Conservation (phyloP, 1,140 invertebrate genomes). For the Odontomachus brunneus region DNA sequence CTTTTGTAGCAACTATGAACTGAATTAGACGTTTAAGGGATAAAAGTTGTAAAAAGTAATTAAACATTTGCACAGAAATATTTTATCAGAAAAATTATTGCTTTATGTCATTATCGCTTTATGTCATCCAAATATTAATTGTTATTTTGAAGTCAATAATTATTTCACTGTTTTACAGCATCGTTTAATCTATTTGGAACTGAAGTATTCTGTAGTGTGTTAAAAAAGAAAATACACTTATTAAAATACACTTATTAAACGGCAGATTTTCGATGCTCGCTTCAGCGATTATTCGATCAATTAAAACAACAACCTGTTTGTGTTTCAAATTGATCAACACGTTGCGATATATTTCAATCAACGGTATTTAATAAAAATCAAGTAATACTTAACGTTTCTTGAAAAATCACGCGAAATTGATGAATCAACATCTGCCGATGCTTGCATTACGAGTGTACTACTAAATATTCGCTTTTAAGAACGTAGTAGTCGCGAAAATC, state of each 20-base stretch:
- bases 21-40: no score
- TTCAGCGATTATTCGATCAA: neutral
- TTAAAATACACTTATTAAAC: neutral
- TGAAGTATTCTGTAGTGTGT: no score
- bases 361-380: neutral
- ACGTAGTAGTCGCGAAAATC: neutral
- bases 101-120: neutral
- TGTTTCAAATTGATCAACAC: slow-evolving; percentile 8
- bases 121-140: neutral
- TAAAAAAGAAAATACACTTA: neutral
- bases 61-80: neutral
- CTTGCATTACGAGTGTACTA: neutral
- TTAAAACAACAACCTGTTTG: neutral
- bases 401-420: neutral
- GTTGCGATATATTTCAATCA: neutral
- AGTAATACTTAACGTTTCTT: neutral
- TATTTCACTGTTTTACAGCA: neutral
- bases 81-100: neutral
- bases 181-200: no score
- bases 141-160: neutral
- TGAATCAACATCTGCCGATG: neutral
- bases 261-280: neutral
- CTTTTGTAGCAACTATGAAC: neutral
- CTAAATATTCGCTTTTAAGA: neutral
- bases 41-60: no score